Percentiles rank a stretch among this genome's conserved stretches.
Conservation (phyloP, 2,888 invertebrate genomes). For the Drosophila fungiperda region DNA sequence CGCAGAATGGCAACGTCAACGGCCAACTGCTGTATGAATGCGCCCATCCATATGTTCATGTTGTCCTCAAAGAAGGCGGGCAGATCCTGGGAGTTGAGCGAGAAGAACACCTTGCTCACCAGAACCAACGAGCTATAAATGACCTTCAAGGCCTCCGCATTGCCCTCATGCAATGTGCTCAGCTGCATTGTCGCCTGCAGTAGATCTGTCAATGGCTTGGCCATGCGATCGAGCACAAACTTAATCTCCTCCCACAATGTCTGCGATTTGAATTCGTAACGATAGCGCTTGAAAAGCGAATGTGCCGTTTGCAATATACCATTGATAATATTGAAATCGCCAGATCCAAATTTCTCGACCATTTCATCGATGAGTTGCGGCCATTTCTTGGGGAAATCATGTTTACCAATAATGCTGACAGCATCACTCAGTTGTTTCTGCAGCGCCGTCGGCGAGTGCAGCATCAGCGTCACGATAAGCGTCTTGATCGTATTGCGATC, state of each 20-base stretch:
- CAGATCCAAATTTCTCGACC: constrained; percentile 95
- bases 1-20: constrained; percentile 91
- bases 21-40: constrained; percentile 93
- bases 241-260: constrained; percentile 98
- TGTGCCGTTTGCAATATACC: constrained; percentile 98
- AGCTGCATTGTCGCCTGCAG: constrained; percentile 95
- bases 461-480: constrained; percentile 95
- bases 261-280: constrained; percentile 98
- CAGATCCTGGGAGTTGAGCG: constrained; percentile 98
- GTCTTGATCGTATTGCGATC: constrained; percentile 94
- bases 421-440: constrained; percentile 98
- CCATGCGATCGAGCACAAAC: constrained; percentile 96
- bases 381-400: constrained; percentile 99
- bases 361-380: constrained; percentile 96
- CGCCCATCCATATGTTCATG: constrained; percentile 97
- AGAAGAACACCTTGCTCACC: constrained; percentile 98
- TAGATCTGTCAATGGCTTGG: constrained; percentile 96
- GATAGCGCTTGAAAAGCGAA: constrained; percentile 97
- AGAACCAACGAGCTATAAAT: constrained; percentile 95
- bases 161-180: constrained; percentile 91
- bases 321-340: constrained; percentile 97
- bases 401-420: constrained; percentile 97
- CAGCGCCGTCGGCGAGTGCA: constrained; percentile 94
- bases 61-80: constrained; percentile 99
- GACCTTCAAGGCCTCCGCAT: constrained; percentile 92